Evolutionary conservation across 1,140 invertebrate genomes (phyloP).

Genomic region (Hestina assimilis): DNA sequence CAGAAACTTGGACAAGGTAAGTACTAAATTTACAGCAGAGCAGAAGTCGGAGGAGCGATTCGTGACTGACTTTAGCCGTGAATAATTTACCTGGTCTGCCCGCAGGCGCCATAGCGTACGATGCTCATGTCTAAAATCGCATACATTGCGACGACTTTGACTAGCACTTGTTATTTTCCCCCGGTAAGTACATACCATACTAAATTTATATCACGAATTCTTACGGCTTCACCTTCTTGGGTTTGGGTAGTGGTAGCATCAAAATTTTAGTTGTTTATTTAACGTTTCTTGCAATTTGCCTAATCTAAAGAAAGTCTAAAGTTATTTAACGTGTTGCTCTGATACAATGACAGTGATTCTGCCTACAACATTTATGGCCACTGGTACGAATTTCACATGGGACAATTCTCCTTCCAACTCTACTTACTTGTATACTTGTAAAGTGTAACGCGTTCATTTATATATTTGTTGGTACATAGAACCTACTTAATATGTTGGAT

Average conservation of each 20-base stretch:
- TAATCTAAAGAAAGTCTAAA: too few species aligned
- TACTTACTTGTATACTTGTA: too few species aligned
- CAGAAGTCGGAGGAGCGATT: conserved; percentile 43
- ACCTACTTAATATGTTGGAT: too few species aligned
- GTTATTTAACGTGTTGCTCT: too few species aligned
- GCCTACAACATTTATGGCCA: too few species aligned
- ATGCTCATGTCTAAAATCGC: conserved; percentile 46
- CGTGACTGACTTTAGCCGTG: conserved; percentile 71
- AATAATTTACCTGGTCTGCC: conserved; percentile 59
- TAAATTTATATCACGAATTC: conserved; percentile 38
- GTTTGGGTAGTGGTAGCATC: not conserved
- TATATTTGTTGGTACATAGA: too few species aligned
- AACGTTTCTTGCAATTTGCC: not conserved
- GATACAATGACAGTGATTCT: too few species aligned
- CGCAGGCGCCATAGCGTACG: conserved; percentile 40
- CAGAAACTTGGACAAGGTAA: conserved; percentile 12
- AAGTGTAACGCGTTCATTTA: too few species aligned
- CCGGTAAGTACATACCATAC: conserved; percentile 33
- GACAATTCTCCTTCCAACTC: too few species aligned
- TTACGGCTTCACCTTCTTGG: conserved; percentile 9
- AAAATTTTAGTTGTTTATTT: not conserved
- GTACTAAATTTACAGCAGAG: conserved; percentile 30
- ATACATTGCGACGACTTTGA: conserved; percentile 35
- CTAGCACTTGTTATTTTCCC: conserved; percentile 45
- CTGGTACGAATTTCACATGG: too few species aligned